Percentiles rank a stretch among this genome's conserved stretches.
Evolutionary conservation across 2,113 vertebrate species (phyloP).

Genomic region (Labrus mixtus): DNA sequence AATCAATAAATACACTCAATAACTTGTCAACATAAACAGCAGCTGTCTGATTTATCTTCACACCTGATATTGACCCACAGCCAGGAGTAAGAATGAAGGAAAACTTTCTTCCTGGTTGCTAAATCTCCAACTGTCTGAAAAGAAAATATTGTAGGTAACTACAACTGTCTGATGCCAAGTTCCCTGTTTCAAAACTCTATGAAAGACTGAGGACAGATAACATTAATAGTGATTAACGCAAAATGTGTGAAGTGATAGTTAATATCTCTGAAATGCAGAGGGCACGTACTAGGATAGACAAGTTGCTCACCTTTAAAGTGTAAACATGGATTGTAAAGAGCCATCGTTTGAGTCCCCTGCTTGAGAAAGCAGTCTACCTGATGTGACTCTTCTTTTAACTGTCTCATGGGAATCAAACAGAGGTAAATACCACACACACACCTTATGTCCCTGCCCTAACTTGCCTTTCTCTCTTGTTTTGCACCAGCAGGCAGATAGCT

Average conservation of each 20-base stretch:
- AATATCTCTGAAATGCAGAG: no score
- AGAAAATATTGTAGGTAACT: not conserved
- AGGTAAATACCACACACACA: conserved; percentile 47
- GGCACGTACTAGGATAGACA: not conserved
- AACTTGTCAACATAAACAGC: no score
- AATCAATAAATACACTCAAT: no score
- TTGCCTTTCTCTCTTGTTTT: conserved; percentile 71
- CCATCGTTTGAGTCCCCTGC: not conserved
- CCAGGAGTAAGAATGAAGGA: not conserved
- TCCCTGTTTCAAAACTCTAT: no score
- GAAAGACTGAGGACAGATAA: no score
- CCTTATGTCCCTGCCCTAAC: conserved; percentile 71
- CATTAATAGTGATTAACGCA: no score
- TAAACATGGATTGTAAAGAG: not conserved
- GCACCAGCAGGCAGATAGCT: conserved; percentile 52
- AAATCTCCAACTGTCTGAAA: not conserved
- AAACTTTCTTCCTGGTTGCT: not conserved
- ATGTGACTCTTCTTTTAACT: conserved; percentile 19
- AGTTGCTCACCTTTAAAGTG: not conserved
- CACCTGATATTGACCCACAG: no score
- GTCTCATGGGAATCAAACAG: conserved; percentile 50
- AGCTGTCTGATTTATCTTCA: no score
- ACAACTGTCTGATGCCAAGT: no score
- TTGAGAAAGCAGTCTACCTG: not conserved
- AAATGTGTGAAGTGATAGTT: no score